Base-by-base conservation (phyloP, 2,113 vertebrate species). In the Symphodus melops region DNA sequence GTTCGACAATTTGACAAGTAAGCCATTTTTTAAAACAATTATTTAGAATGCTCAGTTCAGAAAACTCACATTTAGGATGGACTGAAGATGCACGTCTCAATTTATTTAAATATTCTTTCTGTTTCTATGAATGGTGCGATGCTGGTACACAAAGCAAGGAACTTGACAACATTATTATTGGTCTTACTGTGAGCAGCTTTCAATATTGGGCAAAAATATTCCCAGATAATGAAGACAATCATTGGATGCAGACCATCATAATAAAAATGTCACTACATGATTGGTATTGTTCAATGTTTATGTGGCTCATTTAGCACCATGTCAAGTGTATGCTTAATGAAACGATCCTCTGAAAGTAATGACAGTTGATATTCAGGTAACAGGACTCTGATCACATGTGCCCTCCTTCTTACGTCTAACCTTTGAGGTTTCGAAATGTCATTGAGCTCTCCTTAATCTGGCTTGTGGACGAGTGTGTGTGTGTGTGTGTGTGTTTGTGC, bases 401-500 rank as follows among this genome's bases (percentile, higher is more conserved):
- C 54, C 37, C 41, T 1, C 10, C 58, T 78, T 77, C 68, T 78
- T 79, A 86, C 33, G 70, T 86, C 49, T 86, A 88, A 90, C 86
- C 83, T 90, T 86, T 84, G 58, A 84, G 81, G 63, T 75, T 90
- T 87, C 65, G 69, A 93, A 91, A 89, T 80, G 73, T 77, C 84
- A 89, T 80, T 89, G 84, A 87, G 86, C 81, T 77, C 60, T 79
- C 52, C 52, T 85, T 88, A 89, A 82, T 71, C 33, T 52, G 8
- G 48, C 14, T 25, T 36, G 41, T 63, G 73, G 83, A 73, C 68
- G 62, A 51, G 28, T 52, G 72, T 23, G 66, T 36, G 68, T n/a
- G 54, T 14, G 19, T 23, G 12, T 2, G 12, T 59, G 56, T 13
- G 21, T 41, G 19, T 23, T 16, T 2, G 12, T 59, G 56, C 11